phyloP scores from a whole-genome alignment of 2,797 vertebrate species.

The Zonotrichia albicollis region DNA sequence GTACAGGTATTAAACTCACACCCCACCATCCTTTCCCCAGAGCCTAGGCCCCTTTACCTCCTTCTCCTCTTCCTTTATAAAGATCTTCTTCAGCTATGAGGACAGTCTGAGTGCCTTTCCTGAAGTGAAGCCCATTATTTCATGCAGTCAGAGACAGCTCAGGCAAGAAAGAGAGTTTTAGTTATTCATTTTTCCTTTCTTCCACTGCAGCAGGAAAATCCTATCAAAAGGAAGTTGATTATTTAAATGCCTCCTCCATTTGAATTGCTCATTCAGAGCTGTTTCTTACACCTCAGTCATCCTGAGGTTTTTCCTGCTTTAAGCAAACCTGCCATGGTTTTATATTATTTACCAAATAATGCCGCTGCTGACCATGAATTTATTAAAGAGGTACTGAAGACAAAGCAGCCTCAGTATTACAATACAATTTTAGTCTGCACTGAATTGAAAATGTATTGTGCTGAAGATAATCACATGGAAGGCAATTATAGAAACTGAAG shows the following conservation, averaged over 20 bases:
- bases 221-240: constrained; percentile 30
- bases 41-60: not conserved
- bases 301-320: constrained; percentile 6
- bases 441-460: constrained; percentile 11
- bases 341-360: constrained; percentile 32
- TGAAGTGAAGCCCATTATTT: not conserved
- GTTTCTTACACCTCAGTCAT: constrained; percentile 10
- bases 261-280: constrained; percentile 25
- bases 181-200: constrained; percentile 28
- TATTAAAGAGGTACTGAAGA: not conserved
- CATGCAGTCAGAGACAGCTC: not conserved
- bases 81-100: not conserved
- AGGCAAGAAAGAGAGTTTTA: not conserved
- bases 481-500: constrained; percentile 24
- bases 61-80: not conserved
- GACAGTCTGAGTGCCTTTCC: not conserved
- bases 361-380: not conserved
- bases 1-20: not conserved
- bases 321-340: not conserved
- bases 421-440: not conserved
- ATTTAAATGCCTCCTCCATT: constrained; percentile 39
- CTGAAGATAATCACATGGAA: not conserved
- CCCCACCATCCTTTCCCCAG: not conserved
- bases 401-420: not conserved
- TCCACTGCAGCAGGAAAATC: constrained; percentile 11